Evolutionary conservation across 2,888 invertebrate species (phyloP), one percentile per base, ranked within the genome.

Genomic region (Drosophila putrida): DNA sequence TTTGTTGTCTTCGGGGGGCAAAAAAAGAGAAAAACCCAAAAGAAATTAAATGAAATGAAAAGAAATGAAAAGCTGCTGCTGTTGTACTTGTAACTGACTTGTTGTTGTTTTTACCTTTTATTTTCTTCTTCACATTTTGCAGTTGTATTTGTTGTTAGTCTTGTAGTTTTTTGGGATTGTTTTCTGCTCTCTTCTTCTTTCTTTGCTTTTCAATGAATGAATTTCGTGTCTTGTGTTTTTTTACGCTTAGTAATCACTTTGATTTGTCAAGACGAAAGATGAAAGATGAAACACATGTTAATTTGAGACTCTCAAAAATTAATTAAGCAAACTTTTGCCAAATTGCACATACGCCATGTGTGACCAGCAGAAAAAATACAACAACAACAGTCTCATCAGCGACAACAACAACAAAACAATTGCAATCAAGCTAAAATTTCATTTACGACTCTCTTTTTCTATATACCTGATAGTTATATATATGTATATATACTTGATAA

Each of bases 181-280:
- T 59, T 47, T 39, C 31, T n/a, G n/a, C n/a, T n/a, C n/a, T n/a
- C n/a, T n/a, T 38, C n/a, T 15, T 54, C 9, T 51, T 38, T 11
- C 8, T 35, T 71, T 67, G 13, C 20, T 66, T 63, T 75, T 75
- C 75, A 67, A 80, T 83, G 83, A 81, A 86, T 87, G 87, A 80
- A 75, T 73, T 66, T 77, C 80, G 70, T 84, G 82, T 55, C 68
- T n/a, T n/a, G n/a, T n/a, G 71, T 72, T 57, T 53, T 68, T 86
- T 80, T 73, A 87, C 87, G 87, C 87, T 80, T 73, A 70, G 78
- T 83, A 87, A 87, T 80, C 83, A 60, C 71, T 82, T 75, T 84
- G 84, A 80, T 80, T 80, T 80, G 79, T 75, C 79, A 80, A 80
- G 54, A 43, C 27, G 70, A 54, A 38, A 75, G 67, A 58, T 49